Percentiles rank a stretch among this genome's conserved stretches.
Conservation (phyloP, 2,113 vertebrate genomes). For the Gopherus evgoodei region DNA sequence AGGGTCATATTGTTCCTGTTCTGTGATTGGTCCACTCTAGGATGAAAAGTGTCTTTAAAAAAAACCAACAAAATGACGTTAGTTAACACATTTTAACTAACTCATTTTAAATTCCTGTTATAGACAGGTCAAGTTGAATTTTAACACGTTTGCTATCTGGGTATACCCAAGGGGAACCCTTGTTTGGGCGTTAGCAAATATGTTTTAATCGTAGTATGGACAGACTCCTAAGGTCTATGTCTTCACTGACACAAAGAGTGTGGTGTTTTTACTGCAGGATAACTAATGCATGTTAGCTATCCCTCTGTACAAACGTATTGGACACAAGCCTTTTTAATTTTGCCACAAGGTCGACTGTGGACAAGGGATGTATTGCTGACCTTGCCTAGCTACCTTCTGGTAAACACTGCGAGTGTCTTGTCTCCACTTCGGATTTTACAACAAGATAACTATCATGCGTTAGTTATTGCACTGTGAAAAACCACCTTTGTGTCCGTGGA, state of each 20-base stretch:
- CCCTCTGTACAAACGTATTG: neutral
- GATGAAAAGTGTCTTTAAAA: neutral
- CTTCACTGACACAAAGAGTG: neutral
- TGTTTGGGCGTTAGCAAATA: neutral
- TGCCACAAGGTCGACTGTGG: fast-evolving
- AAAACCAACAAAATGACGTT: neutral
- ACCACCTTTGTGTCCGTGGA: neutral
- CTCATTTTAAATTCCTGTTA: neutral
- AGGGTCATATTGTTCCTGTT: neutral
- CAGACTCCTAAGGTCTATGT: neutral
- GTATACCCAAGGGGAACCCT: neutral
- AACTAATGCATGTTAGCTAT: neutral
- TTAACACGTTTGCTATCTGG: neutral
- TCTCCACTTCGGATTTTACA: neutral
- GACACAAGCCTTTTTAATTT: neutral
- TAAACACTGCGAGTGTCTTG: neutral
- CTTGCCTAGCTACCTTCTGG: neutral
- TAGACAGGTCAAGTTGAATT: neutral
- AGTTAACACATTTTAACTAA: neutral
- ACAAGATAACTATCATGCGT: neutral
- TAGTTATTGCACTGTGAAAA: neutral
- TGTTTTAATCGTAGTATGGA: neutral
- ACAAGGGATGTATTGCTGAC: neutral
- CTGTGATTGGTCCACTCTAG: neutral
- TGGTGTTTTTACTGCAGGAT: neutral